These are phyloP conservation scores for Alcis repandata DNA, from an alignment of 2,888 invertebrate genomes.

Conservation along the genomic window DNA sequence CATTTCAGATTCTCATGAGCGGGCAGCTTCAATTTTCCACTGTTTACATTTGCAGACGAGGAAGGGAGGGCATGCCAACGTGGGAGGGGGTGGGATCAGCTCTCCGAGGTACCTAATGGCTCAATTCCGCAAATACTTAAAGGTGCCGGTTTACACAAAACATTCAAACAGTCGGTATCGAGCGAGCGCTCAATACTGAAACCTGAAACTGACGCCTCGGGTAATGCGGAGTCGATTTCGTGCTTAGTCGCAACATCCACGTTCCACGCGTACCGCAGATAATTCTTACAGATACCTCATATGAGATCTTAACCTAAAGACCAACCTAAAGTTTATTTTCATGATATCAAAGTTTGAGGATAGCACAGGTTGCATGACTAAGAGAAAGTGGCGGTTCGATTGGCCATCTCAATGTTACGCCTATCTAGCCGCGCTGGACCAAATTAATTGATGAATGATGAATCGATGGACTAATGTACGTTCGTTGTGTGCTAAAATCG, in stretches of 20 bases:
- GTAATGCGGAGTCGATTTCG: slow-evolving; percentile 11
- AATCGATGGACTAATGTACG: no score
- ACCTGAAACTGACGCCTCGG: slow-evolving; percentile 21
- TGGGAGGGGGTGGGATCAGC: slow-evolving; percentile 29
- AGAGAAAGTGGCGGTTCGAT: no score
- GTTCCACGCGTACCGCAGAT: neutral
- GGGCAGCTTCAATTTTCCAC: slow-evolving; percentile 51
- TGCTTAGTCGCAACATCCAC: slow-evolving; percentile 16
- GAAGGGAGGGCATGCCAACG: slow-evolving; percentile 23
- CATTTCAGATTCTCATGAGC: slow-evolving; percentile 47
- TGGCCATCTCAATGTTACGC: no score
- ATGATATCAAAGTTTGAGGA: no score
- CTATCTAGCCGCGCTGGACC: no score
- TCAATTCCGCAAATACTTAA: slow-evolving; percentile 44
- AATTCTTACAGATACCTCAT: no score
- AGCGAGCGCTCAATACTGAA: slow-evolving; percentile 21
- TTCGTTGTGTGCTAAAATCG: no score
- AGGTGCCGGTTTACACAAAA: slow-evolving; percentile 33
- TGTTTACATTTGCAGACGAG: slow-evolving; percentile 47
- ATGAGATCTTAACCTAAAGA: no score
- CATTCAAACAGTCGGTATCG: slow-evolving; percentile 29
- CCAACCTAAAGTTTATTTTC: no score
- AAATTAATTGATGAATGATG: no score
- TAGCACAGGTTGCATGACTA: no score
- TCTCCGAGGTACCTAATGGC: slow-evolving; percentile 39